Conservation (phyloP, 2,113 vertebrate species). For the Thermophis baileyi region DNA sequence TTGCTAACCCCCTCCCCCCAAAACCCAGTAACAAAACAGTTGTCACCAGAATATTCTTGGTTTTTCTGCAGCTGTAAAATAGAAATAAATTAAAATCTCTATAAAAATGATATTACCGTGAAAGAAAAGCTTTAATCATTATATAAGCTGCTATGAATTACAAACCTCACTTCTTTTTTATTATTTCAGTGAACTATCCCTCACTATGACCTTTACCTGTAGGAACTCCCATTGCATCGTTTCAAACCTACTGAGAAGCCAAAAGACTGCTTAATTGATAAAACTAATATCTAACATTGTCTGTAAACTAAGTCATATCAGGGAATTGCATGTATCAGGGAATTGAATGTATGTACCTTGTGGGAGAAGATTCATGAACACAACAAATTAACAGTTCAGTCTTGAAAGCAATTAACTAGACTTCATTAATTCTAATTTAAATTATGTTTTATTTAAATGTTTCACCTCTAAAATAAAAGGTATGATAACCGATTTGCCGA, state of each 20-base stretch:
- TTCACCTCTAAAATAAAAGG: slow-evolving; percentile 36
- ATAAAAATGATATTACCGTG: neutral
- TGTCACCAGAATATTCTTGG: neutral
- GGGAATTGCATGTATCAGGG: neutral
- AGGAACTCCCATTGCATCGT: slow-evolving; percentile 37
- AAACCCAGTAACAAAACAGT: neutral
- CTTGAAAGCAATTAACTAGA: neutral
- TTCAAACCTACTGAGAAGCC: slow-evolving; percentile 39
- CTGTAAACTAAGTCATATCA: slow-evolving; percentile 7
- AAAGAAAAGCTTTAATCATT: slow-evolving; percentile 7
- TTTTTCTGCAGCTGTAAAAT: slow-evolving; percentile 3
- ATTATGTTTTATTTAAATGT: slow-evolving; percentile 18
- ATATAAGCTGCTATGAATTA: neutral
- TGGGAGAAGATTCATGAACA: neutral
- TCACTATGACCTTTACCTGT: slow-evolving; percentile 31
- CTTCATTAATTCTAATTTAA: slow-evolving; percentile 3
- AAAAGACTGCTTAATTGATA: slow-evolving; percentile 12
- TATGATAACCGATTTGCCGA: slow-evolving; percentile 35
- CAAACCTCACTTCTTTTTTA: slow-evolving; percentile 23
- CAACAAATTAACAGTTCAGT: neutral
- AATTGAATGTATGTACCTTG: neutral
- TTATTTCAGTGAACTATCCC: slow-evolving; percentile 37
- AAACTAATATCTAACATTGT: slow-evolving; percentile 27
- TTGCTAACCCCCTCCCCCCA: neutral
- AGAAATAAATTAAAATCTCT: slow-evolving; percentile 13